Evolutionary conservation across 2,888 invertebrate species (phyloP).

Genomic region (Allolobophora icterica): DNA sequence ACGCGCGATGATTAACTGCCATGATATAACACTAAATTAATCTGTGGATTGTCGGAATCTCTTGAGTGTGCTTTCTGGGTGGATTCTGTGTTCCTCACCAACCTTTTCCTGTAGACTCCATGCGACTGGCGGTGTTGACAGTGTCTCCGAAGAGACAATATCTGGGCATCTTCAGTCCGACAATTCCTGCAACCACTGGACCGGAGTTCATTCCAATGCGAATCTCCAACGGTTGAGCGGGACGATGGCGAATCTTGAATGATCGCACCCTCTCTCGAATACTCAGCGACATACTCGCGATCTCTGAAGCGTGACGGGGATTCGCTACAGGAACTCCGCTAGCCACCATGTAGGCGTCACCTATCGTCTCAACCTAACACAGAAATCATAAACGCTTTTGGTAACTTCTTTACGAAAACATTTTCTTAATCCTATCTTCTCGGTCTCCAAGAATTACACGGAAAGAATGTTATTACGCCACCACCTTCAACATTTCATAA

Average conservation of each 20-base stretch:
- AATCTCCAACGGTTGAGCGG: constrained; percentile 55
- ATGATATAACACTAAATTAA: too few species aligned
- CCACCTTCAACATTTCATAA: neutral
- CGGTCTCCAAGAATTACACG: neutral
- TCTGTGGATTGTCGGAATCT: neutral
- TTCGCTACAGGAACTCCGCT: constrained; percentile 49
- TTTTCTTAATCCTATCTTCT: too few species aligned
- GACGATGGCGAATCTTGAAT: constrained; percentile 58
- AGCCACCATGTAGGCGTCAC: constrained; percentile 34
- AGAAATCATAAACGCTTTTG: too few species aligned
- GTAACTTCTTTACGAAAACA: neutral
- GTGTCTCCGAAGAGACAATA: constrained; percentile 42
- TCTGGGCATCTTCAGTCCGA: constrained; percentile 40
- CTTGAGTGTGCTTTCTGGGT: neutral
- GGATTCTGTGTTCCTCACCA: neutral
- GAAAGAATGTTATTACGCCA: neutral
- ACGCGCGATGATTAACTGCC: too few species aligned
- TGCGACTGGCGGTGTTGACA: constrained; percentile 39
- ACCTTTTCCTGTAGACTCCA: constrained; percentile 41
- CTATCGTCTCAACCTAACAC: constrained; percentile 49
- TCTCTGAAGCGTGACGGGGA: constrained; percentile 49
- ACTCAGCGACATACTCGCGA: constrained; percentile 49
- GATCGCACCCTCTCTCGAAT: constrained; percentile 44
- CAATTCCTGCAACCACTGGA: constrained; percentile 58
- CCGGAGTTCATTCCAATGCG: constrained; percentile 60